Evolutionary conservation across 92 coral and sea anemone species (phyloP).

Genomic region (Palythoa grandis): DNA sequence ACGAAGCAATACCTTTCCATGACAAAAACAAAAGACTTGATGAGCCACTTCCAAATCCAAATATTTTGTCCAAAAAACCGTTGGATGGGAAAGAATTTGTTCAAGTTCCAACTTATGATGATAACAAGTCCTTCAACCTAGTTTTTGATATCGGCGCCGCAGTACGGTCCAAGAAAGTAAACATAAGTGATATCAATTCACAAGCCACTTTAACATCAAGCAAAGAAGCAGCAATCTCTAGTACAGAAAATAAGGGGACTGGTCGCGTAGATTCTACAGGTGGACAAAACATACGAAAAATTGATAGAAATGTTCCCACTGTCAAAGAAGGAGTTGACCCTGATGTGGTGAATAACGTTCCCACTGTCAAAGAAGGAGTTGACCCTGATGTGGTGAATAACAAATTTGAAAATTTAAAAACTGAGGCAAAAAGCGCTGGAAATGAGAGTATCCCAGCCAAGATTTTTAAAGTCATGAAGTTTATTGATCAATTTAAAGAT

Average conservation of each 20-base stretch:
- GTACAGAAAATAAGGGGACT: neutral
- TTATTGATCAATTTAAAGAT: neutral
- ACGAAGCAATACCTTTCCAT: conserved; percentile 4
- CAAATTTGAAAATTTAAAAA: neutral
- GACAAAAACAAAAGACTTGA: neutral
- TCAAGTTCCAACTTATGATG: conserved; percentile 3
- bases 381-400: neutral
- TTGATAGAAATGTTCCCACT: neutral
- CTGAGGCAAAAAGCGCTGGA: neutral
- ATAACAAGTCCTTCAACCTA: neutral
- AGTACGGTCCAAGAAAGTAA: neutral
- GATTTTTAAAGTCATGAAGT: neutral
- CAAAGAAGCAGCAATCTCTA: neutral
- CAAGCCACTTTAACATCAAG: neutral
- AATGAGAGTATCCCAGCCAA: neutral
- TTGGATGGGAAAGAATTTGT: neutral
- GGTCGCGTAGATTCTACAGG: neutral
- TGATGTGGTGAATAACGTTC: neutral
- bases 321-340: neutral
- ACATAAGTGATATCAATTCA: neutral
- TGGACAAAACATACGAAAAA: neutral
- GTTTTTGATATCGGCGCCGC: conserved; percentile 9
- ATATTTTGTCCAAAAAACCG: neutral
- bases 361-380: neutral
- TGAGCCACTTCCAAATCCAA: neutral